These are phyloP conservation scores for Pilophorus perplexus DNA, from an alignment of 2,888 invertebrate species.

Conservation along the genomic window DNA sequence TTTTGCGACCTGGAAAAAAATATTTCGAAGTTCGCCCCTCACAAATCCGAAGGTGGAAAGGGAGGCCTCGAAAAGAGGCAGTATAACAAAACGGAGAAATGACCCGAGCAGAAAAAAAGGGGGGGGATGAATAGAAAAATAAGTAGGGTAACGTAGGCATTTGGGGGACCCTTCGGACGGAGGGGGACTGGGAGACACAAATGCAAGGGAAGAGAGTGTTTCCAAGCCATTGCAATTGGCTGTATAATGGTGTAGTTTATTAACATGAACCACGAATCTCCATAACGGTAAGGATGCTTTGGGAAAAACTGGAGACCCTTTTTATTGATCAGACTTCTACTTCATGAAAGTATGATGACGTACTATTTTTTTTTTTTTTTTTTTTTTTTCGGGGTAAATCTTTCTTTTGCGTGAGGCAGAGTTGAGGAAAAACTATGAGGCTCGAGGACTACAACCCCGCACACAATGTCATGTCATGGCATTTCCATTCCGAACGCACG, in stretches of 20 bases:
- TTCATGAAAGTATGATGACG: conserved; percentile 38
- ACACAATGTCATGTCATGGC: too few species aligned
- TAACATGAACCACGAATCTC: conserved; percentile 33
- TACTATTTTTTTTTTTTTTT: not conserved
- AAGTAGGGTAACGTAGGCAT: not conserved
- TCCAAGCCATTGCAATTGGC: conserved; percentile 37
- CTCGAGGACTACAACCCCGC: too few species aligned
- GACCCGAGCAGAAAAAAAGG: not conserved
- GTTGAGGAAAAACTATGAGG: not conserved
- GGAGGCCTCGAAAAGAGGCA: too few species aligned
- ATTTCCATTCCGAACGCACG: too few species aligned
- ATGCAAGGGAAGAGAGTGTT: conserved; percentile 16
- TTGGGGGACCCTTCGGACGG: too few species aligned
- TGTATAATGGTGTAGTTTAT: conserved; percentile 33
- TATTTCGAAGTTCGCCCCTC: too few species aligned
- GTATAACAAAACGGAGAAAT: not conserved
- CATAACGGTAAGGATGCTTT: conserved; percentile 35
- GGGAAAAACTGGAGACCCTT: not conserved
- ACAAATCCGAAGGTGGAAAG: too few species aligned
- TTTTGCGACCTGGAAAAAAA: too few species aligned
- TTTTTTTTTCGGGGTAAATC: conserved; percentile 5
- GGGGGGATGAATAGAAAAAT: not conserved
- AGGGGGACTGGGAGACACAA: conserved; percentile 2
- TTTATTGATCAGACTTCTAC: conserved; percentile 19
- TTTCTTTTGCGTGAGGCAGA: not conserved